Conservation (phyloP, 2,113 vertebrate genomes). For the Condylura cristata region DNA sequence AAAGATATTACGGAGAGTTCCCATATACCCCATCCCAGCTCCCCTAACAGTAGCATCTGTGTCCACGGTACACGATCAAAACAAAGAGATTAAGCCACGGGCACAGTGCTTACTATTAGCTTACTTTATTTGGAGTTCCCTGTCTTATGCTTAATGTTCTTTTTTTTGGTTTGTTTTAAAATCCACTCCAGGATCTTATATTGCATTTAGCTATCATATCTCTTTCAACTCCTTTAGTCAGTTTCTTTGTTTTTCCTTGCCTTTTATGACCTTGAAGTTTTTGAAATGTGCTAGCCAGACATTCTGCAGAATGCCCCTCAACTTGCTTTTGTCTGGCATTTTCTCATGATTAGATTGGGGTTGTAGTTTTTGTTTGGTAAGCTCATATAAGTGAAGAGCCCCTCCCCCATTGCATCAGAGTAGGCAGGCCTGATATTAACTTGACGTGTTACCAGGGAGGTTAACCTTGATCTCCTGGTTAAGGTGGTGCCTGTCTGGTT, state of each 20-base stretch:
- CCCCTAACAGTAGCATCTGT: background rate
- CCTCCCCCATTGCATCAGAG: background rate
- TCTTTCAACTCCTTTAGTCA: background rate
- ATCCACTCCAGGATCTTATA: background rate
- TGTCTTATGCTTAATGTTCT: background rate
- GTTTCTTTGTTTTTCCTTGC: background rate
- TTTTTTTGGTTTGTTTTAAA: background rate
- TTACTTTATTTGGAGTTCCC: background rate
- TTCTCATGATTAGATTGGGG: background rate
- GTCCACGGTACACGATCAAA: background rate
- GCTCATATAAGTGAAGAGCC: background rate
- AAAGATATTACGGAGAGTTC: background rate
- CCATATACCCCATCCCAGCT: background rate
- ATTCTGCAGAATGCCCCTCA: background rate
- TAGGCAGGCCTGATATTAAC: background rate
- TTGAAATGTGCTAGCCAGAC: background rate
- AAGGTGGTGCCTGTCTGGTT: background rate
- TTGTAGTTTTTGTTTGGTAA: background rate
- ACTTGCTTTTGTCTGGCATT: too few relatives aligned
- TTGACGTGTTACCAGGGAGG: background rate
- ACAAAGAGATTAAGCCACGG: background rate
- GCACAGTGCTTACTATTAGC: background rate
- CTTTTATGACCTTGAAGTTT: background rate
- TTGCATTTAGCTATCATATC: too few relatives aligned
- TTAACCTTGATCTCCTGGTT: background rate